Base-by-base conservation (phyloP, 2,113 vertebrate species). In the Halcyon senegalensis region DNA sequence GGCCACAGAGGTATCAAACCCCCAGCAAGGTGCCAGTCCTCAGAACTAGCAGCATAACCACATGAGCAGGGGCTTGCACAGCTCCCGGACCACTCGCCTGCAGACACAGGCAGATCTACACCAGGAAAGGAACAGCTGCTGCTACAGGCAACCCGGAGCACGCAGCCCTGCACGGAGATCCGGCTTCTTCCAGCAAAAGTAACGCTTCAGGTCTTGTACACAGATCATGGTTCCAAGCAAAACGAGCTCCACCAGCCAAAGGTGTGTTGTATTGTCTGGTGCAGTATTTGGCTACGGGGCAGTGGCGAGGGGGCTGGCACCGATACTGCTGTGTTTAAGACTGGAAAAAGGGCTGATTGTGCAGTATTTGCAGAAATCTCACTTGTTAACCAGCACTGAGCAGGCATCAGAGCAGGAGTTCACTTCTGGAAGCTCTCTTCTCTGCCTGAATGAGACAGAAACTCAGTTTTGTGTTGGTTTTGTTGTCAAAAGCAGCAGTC, bases 361-460 rank as follows among this genome's bases (percentile, higher is more conserved):
- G 37, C 41, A 27, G 27, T 13, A 25, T 31, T 37, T 50, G 46
- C 27, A 90, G 55, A 62, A 84, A 27, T 55, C 23, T 70, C 68
- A 10, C 35, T 53, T 18, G 50, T 23, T 59, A 74, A 44, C 30
- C 48, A 41, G 28, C 1, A 0, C 37, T 1, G 0, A 15, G 21
- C 18, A 13, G 37, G 17, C 28, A 11, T 17, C 27, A 13, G 46
- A 46, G 60, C 60, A 53, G 11, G 5, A 13, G 19, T 10, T 72
- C 59, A 24, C 64, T 72, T 48, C 62, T 66, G 31, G 63, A 80
- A 76, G 74, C 31, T 72, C 44, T 25, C 27, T 89, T 27, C 59
- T 72, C 59, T 33, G 25, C 15, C 53, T 41, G 35, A n/a, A 16
- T 43, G 50, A 84, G 41, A n/a, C 16, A 70, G 67, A n/a, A 89